phyloP scores from a whole-genome alignment of 1,140 invertebrate genomes.

The Cryptotermes secundus region DNA sequence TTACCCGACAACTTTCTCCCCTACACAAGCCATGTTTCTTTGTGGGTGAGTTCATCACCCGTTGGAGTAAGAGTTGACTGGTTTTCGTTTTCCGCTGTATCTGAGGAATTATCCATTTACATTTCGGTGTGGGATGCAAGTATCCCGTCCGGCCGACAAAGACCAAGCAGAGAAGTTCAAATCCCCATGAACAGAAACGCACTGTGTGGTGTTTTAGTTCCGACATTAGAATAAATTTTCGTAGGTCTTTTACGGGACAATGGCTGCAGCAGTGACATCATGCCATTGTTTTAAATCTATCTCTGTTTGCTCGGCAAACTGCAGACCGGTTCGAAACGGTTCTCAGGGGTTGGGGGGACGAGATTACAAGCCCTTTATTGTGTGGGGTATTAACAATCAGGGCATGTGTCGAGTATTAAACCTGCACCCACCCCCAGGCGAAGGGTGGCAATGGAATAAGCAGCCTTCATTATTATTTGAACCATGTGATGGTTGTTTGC shows the following conservation, averaged over 20 bases:
- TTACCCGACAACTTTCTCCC: background rate
- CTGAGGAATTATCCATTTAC: background rate
- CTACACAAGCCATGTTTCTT: background rate
- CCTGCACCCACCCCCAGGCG: background rate
- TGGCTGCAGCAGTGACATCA: background rate
- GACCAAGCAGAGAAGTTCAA: background rate
- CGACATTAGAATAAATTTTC: constrained; percentile 10
- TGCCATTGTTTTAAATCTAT: constrained; percentile 15
- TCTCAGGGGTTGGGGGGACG: background rate
- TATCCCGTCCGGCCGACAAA: background rate
- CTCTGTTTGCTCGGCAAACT: constrained; percentile 5
- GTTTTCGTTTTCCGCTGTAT: background rate
- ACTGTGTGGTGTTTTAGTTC: background rate
- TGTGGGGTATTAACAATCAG: constrained; percentile 19
- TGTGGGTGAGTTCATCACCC: background rate
- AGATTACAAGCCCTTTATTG: constrained; percentile 17
- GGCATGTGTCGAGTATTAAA: constrained; percentile 16
- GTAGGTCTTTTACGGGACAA: background rate
- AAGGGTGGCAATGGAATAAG: constrained; percentile 11
- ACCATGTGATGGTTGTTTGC: background rate
- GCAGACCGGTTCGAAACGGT: background rate
- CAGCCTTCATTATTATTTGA: background rate
- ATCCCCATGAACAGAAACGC: background rate
- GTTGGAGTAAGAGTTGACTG: background rate
- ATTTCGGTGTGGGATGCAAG: background rate